Conservation (phyloP, 1,140 invertebrate species). For the Cherax quadricarinatus region DNA sequence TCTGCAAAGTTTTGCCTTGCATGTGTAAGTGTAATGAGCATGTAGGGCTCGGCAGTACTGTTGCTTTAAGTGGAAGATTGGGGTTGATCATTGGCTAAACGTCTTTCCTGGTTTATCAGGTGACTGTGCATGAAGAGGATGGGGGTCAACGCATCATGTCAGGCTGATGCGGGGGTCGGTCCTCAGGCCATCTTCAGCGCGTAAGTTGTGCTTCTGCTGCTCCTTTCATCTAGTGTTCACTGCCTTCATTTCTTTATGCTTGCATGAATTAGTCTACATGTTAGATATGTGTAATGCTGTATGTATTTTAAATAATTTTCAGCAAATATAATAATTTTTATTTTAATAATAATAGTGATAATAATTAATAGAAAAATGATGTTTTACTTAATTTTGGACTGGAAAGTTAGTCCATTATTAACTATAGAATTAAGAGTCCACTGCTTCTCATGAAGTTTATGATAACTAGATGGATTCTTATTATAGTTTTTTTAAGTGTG, state of each 20-base stretch:
- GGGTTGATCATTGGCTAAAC: background rate
- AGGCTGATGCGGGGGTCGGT: slow-evolving; percentile 68
- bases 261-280: no score
- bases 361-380: no score
- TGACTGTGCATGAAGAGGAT: slow-evolving; percentile 71
- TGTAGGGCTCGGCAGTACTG: background rate
- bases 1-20: background rate
- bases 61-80: background rate
- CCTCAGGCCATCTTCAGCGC: slow-evolving; percentile 71
- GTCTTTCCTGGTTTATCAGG: slow-evolving; percentile 21
- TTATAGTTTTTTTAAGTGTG: no score
- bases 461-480: no score
- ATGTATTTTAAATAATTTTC: background rate
- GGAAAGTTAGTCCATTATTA: no score
- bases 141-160: slow-evolving; percentile 73
- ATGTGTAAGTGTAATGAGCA: background rate
- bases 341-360: no score
- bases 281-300: background rate
- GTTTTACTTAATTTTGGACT: no score
- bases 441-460: no score
- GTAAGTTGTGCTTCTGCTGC: slow-evolving; percentile 43
- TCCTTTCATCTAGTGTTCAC: background rate
- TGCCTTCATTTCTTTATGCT: no score
- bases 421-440: no score
- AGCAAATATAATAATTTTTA: background rate